Percentiles rank a stretch among this genome's conserved stretches.
These are phyloP conservation scores for Paramacrobiotus metropolitanus DNA, from an alignment of 1,140 invertebrate genomes.

Conservation along the genomic window DNA sequence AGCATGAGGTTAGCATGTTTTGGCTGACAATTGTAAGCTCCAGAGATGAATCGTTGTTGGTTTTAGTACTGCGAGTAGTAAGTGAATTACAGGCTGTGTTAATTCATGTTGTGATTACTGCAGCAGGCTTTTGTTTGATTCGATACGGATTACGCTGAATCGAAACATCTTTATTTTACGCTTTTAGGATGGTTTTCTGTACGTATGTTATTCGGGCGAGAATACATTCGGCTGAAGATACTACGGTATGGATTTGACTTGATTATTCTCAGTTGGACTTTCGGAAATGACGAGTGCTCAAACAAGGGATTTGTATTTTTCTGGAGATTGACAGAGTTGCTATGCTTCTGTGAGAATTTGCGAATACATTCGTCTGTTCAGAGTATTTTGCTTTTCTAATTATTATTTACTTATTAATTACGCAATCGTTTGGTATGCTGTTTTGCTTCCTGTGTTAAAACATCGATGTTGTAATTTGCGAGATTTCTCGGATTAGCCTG, in stretches of 20 bases:
- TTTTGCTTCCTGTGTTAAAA: no score
- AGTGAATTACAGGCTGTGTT: no score
- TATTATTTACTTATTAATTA: neutral
- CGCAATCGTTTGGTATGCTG: no score
- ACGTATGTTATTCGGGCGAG: constrained; percentile 28
- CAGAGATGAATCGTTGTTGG: no score
- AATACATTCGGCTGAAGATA: constrained; percentile 16
- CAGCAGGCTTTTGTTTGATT: no score
- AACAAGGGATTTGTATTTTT: neutral
- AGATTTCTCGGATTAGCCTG: no score
- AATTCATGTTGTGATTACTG: no score
- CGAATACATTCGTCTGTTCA: neutral
- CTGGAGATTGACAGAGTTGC: neutral
- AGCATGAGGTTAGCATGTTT: neutral
- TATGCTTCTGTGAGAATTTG: neutral
- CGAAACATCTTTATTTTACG: neutral
- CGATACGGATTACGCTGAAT: neutral
- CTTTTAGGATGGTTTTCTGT: constrained; percentile 27
- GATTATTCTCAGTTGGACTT: neutral
- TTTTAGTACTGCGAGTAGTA: no score
- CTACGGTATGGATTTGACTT: no score
- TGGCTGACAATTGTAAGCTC: neutral
- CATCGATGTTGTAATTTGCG: no score
- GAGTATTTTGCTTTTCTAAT: neutral
- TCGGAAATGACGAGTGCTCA: neutral